phyloP scores from a whole-genome alignment of 2,113 vertebrate genomes.

The Planiliza haematocheilus region DNA sequence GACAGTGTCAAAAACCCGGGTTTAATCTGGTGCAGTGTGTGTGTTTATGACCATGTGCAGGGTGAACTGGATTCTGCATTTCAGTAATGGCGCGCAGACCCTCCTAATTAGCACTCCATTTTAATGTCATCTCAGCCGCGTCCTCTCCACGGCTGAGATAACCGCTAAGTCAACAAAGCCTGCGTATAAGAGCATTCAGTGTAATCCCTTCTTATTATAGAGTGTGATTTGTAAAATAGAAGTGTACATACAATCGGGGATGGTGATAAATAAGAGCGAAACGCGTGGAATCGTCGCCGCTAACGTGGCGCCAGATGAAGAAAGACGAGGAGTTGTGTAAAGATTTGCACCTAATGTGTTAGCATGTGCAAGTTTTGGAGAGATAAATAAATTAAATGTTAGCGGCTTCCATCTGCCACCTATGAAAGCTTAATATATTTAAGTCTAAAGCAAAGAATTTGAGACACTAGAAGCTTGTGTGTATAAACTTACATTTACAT shows the following conservation, averaged over 20 bases:
- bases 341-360: slow-evolving; percentile 33
- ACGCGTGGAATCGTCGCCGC: background rate
- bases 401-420: background rate
- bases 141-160: background rate
- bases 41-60: slow-evolving; percentile 2
- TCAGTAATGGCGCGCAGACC: slow-evolving; percentile 4
- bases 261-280: background rate
- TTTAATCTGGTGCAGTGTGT: slow-evolving; percentile 41
- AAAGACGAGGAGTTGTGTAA: background rate
- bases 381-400: too few relatives aligned
- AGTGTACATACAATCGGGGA: background rate
- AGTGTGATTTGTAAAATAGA: background rate
- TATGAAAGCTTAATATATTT: too few relatives aligned
- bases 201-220: slow-evolving; percentile 19
- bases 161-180: slow-evolving; percentile 6
- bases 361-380: background rate
- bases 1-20: slow-evolving; percentile 50
- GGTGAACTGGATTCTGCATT: slow-evolving; percentile 5
- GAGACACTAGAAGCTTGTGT: too few relatives aligned
- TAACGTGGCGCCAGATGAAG: background rate
- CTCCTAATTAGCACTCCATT: slow-evolving; percentile 58
- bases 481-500: background rate
- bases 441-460: too few relatives aligned
- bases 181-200: background rate
- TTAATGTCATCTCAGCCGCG: slow-evolving; percentile 27